Conservation (phyloP, 2,113 vertebrate genomes). For the Austrofundulus limnaeus region DNA sequence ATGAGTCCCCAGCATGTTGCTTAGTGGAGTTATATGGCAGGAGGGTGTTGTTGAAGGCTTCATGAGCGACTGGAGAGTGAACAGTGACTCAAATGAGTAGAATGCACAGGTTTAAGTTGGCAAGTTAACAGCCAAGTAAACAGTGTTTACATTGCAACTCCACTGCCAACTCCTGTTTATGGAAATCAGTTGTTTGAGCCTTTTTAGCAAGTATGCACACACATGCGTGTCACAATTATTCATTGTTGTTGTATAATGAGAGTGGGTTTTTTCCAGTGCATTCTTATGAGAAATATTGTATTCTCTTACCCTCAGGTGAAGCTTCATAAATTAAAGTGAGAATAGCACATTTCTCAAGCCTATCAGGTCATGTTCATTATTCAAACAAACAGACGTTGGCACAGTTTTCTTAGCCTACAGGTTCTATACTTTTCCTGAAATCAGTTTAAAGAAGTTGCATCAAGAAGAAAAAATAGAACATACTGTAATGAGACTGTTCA, state of each 20-base stretch:
- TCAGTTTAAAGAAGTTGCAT: slow-evolving; percentile 51
- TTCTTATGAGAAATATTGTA: slow-evolving; percentile 55
- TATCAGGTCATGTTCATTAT: slow-evolving; percentile 71
- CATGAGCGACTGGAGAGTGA: slow-evolving; percentile 52
- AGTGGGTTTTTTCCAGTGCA: slow-evolving; percentile 37
- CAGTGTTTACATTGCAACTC: slow-evolving; percentile 42
- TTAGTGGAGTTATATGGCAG: slow-evolving; percentile 57
- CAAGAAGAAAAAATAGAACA: slow-evolving; percentile 31
- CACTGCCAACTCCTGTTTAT: slow-evolving; percentile 6
- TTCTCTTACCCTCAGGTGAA: slow-evolving; percentile 50
- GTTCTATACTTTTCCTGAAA: slow-evolving; percentile 49
- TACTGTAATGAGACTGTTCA: slow-evolving; percentile 30
- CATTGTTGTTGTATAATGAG: slow-evolving; percentile 33
- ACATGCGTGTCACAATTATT: slow-evolving; percentile 46
- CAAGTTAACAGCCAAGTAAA: slow-evolving; percentile 55
- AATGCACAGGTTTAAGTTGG: slow-evolving; percentile 43
- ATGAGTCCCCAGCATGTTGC: slow-evolving; percentile 49
- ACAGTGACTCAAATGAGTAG: slow-evolving; percentile 50
- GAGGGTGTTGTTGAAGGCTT: slow-evolving; percentile 53
- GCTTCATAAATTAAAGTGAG: slow-evolving; percentile 64
- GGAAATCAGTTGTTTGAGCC: slow-evolving; percentile 16
- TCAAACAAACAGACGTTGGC: slow-evolving; percentile 63
- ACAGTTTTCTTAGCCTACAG: slow-evolving; percentile 56
- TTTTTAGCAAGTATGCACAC: slow-evolving; percentile 22
- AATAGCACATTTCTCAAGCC: slow-evolving; percentile 48